Conservation (phyloP, 2,888 invertebrate genomes). For the Eupithecia exiguata region DNA sequence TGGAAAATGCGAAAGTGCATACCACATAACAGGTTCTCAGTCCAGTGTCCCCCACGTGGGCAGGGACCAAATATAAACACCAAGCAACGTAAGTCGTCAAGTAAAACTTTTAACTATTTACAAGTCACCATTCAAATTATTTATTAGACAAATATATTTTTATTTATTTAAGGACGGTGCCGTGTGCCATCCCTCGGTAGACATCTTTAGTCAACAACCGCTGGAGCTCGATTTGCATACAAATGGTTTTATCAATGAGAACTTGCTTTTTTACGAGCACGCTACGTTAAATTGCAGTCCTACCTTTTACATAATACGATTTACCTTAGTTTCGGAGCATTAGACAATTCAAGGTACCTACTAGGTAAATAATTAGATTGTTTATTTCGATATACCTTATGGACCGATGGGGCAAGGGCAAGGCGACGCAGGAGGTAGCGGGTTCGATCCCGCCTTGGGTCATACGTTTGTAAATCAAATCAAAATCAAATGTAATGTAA, state of each 20-base stretch:
- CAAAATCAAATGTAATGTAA: no score
- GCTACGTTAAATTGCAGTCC: conserved; percentile 31
- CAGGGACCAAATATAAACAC: not conserved
- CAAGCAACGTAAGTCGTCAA: not conserved
- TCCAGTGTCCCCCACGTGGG: not conserved
- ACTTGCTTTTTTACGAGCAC: conserved; percentile 42
- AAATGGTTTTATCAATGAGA: conserved; percentile 47
- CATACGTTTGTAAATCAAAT: no score
- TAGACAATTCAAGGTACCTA: not conserved
- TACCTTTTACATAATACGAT: conserved; percentile 1
- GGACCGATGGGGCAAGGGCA: no score
- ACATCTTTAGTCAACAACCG: conserved; percentile 32
- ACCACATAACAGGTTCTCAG: no score
- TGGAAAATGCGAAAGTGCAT: no score
- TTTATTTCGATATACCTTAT: no score
- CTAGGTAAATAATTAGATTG: no score
- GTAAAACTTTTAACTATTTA: not conserved
- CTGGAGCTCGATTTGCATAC: conserved; percentile 44
- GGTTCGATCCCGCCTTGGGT: no score
- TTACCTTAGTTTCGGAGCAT: conserved; percentile 4
- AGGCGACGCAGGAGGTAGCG: no score
- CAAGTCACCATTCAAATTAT: not conserved
- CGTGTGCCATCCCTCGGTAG: not conserved
- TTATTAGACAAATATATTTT: not conserved
- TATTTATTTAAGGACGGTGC: not conserved